Evolutionary conservation across 2,113 vertebrate genomes (phyloP).

Genomic region (Corythornis madagascariensis): DNA sequence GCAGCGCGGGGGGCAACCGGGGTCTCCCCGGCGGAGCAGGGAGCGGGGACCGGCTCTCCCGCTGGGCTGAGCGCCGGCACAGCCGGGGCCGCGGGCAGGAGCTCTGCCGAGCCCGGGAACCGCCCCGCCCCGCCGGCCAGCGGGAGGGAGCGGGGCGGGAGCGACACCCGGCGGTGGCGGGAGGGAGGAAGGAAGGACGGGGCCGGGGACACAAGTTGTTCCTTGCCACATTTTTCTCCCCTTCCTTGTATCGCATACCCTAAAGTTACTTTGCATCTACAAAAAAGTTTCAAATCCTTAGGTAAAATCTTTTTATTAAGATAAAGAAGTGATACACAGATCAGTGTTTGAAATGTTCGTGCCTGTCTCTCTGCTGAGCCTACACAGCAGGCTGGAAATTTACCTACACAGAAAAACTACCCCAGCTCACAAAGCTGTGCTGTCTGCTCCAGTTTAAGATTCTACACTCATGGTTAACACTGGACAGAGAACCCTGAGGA

Average conservation of each 20-base stretch:
- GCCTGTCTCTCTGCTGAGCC: neutral
- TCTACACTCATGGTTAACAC: neutral
- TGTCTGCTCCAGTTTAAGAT: neutral
- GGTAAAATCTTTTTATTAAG: neutral
- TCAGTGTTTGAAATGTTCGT: no score
- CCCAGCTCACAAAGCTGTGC: neutral
- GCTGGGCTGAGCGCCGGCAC: neutral
- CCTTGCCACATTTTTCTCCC: fast-evolving
- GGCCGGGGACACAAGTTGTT: neutral
- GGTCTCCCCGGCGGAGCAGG: neutral
- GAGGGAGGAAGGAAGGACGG: neutral
- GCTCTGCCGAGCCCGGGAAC: no score
- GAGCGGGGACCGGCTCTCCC: no score
- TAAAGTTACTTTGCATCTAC: neutral
- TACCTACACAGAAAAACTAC: neutral
- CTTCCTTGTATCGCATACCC: neutral
- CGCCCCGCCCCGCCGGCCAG: no score
- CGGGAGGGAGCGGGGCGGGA: neutral
- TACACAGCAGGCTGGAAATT: neutral
- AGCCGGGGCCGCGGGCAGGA: neutral
- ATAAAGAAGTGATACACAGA: fast-evolving
- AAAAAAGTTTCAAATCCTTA: neutral
- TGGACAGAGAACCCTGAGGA: neutral
- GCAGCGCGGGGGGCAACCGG: neutral
- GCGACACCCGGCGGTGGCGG: neutral